Conservation (phyloP, 2,113 vertebrate genomes). For the Passer montanus region DNA sequence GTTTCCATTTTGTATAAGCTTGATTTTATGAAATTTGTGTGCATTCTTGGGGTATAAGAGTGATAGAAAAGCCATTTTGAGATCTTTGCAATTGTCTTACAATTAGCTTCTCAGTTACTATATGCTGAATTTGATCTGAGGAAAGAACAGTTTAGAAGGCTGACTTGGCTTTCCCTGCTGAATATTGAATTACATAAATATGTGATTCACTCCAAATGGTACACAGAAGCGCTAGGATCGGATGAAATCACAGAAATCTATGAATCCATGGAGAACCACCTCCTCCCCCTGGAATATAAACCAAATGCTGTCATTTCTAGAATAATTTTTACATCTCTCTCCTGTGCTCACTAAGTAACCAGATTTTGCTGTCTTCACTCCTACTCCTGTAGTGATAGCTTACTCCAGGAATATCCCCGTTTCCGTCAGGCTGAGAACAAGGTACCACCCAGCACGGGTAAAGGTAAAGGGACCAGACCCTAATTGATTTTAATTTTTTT, state of each 20-base stretch:
- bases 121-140: constrained; percentile 38
- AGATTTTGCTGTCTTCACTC: constrained; percentile 39
- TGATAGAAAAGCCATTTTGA: constrained; percentile 46
- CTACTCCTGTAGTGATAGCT: constrained; percentile 38
- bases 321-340: constrained; percentile 39
- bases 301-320: constrained; percentile 27
- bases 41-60: background rate
- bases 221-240: constrained; percentile 9
- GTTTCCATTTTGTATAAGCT: background rate
- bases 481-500: constrained; percentile 30
- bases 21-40: constrained; percentile 2
- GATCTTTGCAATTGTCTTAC: constrained; percentile 15
- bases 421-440: background rate
- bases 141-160: constrained; percentile 50
- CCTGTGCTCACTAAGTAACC: constrained; percentile 6
- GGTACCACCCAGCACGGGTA: background rate
- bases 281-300: constrained; percentile 32
- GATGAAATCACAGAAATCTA: constrained; percentile 37
- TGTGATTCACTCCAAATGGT: constrained; percentile 58
- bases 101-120: constrained; percentile 40
- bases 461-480: constrained; percentile 14
- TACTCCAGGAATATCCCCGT: background rate
- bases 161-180: constrained; percentile 50
- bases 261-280: constrained; percentile 44
- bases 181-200: constrained; percentile 59